Evolutionary conservation across 2,888 invertebrate genomes (phyloP).

Genomic region (Luperina nickerlii): DNA sequence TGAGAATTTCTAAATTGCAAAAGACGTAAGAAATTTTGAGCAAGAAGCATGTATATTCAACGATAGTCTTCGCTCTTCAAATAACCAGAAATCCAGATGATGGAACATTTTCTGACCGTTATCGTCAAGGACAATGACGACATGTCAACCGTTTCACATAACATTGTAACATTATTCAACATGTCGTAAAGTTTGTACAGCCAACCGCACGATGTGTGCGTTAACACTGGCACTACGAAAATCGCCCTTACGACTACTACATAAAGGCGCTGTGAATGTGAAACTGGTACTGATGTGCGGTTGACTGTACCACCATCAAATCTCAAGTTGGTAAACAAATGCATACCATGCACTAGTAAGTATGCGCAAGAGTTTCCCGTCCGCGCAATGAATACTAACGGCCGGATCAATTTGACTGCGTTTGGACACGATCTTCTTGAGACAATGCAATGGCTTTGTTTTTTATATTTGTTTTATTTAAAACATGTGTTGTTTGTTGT

Average conservation of each 20-base stretch:
- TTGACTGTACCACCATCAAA: conserved; percentile 30
- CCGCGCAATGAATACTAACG: conserved; percentile 53
- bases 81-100: background rate
- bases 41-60: background rate
- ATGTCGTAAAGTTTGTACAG: conserved; percentile 36
- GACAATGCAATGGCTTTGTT: conserved; percentile 44
- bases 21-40: too few relatives aligned
- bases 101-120: background rate
- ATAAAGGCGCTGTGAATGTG: background rate
- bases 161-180: conserved; percentile 27
- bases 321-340: conserved; percentile 56
- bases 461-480: conserved; percentile 9
- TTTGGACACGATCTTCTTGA: conserved; percentile 37
- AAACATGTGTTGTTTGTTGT: background rate
- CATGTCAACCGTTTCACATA: conserved; percentile 15
- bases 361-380: conserved; percentile 53
- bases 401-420: conserved; percentile 44
- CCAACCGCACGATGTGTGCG: background rate
- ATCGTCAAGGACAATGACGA: background rate
- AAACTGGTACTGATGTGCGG: background rate
- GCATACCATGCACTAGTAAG: conserved; percentile 37
- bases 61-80: background rate
- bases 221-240: background rate
- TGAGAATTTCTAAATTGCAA: too few relatives aligned
- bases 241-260: background rate